phyloP scores from a whole-genome alignment of 1,140 invertebrate genomes.

The Brachionus sp. region DNA sequence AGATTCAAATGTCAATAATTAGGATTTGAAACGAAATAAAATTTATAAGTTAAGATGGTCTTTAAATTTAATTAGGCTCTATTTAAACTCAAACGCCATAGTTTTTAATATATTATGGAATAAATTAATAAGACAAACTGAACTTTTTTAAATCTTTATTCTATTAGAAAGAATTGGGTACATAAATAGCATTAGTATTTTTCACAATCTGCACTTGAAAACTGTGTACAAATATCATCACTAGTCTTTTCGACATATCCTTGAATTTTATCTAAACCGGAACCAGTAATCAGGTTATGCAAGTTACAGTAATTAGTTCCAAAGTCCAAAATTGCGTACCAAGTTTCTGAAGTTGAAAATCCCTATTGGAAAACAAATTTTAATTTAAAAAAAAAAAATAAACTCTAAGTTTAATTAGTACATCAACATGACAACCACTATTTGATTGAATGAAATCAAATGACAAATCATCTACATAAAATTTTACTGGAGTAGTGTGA shows the following conservation, averaged over 20 bases:
- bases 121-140: too few relatives aligned
- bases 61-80: too few relatives aligned
- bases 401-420: constrained; percentile 49
- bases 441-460: constrained; percentile 53
- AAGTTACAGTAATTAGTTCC: constrained; percentile 63
- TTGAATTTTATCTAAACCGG: constrained; percentile 53
- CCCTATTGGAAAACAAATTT: constrained; percentile 52
- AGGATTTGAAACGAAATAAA: too few relatives aligned
- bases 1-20: too few relatives aligned
- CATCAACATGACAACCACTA: constrained; percentile 54
- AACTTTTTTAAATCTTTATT: background rate
- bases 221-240: constrained; percentile 60
- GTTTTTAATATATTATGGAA: background rate
- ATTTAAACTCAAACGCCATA: too few relatives aligned
- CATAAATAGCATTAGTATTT: constrained; percentile 51
- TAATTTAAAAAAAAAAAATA: constrained; percentile 2
- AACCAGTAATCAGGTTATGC: constrained; percentile 60
- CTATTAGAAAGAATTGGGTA: background rate
- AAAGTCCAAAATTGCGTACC: constrained; percentile 61
- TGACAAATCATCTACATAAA: constrained; percentile 58
- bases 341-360: constrained; percentile 58
- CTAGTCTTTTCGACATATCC: constrained; percentile 58
- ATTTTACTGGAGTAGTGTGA: constrained; percentile 57
- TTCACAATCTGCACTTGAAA: constrained; percentile 59
- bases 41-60: too few relatives aligned